Percentiles rank a stretch among this genome's conserved stretches.
Conservation (phyloP, 2,113 vertebrate genomes). For the Pardalotus punctatus region DNA sequence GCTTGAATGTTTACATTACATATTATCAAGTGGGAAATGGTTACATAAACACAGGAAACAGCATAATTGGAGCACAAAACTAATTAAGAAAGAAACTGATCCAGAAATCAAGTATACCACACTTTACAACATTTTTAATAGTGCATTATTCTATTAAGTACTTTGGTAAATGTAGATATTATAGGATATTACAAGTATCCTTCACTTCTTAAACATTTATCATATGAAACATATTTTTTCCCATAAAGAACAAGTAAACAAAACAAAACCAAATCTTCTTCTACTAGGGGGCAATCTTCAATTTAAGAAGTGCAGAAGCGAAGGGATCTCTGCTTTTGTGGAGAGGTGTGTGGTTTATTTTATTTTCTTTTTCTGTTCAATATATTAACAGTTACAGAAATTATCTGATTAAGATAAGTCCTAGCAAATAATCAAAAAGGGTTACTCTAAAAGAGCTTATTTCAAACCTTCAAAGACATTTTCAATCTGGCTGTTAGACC, state of each 20-base stretch:
- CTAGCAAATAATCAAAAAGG: constrained; percentile 23
- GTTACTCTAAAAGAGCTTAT: constrained; percentile 72
- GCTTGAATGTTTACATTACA: constrained; percentile 47
- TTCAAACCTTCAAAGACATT: constrained; percentile 83
- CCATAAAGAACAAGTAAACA: neutral
- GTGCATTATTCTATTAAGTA: neutral
- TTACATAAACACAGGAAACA: constrained; percentile 64
- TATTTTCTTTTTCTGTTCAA: neutral
- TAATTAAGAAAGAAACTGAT: constrained; percentile 17
- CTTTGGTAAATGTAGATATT: neutral
- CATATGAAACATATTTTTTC: neutral
- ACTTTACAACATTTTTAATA: neutral
- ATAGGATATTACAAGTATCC: constrained; percentile 8
- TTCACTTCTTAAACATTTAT: constrained; percentile 7
- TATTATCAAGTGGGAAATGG: constrained; percentile 60
- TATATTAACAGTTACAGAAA: neutral
- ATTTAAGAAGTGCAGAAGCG: neutral
- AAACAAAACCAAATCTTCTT: neutral
- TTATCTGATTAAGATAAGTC: neutral
- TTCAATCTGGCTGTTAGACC: constrained; percentile 68
- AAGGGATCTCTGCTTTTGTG: neutral
- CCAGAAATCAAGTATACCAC: neutral
- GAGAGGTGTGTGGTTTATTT: neutral
- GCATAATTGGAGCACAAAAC: constrained; percentile 25
- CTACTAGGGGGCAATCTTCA: neutral